Evolutionary conservation across 2,797 vertebrate species (phyloP).

Genomic region (Sardinella longiceps): DNA sequence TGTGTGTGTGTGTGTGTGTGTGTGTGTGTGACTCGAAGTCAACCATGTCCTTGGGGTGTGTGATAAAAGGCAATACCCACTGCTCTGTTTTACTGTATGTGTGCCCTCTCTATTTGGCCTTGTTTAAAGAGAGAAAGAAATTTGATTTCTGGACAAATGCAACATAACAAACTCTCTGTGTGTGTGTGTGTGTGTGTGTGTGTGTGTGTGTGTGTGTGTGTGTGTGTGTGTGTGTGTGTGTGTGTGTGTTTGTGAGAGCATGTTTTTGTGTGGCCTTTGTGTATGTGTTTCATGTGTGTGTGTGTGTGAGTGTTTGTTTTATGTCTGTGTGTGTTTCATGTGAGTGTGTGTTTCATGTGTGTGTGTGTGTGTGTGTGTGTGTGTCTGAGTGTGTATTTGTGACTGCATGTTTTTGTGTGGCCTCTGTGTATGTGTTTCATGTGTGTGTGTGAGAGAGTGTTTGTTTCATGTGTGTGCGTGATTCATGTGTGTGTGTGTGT

Average conservation of each 20-base stretch:
- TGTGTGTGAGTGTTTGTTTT: background rate
- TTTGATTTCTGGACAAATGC: conserved; percentile 9
- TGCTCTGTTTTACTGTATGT: background rate
- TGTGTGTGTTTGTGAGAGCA: background rate
- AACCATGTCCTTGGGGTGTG: background rate
- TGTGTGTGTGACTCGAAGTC: background rate
- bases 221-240: background rate
- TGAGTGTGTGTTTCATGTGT: background rate
- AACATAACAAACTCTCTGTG: conserved; percentile 1
- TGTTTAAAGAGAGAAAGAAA: background rate
- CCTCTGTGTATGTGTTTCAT: background rate
- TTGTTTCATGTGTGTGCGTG: background rate
- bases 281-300: conserved; percentile 7
- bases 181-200: conserved; percentile 4
- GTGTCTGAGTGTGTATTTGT: background rate
- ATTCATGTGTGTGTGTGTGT: background rate
- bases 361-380: conserved; percentile 4
- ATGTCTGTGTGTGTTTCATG: background rate
- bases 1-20: no score
- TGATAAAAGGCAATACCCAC: background rate
- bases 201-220: background rate
- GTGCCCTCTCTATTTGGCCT: background rate
- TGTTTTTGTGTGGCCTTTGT: no score
- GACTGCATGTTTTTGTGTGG: background rate
- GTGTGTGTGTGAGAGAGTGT: background rate